phyloP scores from a whole-genome alignment of 2,797 vertebrate genomes.

The Cyclura pinguis region DNA sequence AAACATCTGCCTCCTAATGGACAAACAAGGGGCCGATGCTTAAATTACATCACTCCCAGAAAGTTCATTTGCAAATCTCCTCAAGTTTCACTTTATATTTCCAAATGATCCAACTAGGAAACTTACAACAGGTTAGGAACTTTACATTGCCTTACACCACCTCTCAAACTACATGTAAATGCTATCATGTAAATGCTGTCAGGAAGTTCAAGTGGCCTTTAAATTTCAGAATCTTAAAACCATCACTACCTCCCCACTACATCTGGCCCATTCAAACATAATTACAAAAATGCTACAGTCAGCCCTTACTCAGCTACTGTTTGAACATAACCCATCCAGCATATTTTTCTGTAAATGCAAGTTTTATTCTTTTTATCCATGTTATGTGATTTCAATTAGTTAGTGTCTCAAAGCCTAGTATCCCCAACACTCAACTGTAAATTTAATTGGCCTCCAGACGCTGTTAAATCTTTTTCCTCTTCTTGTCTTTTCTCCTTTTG shows the following conservation, averaged over 20 bases:
- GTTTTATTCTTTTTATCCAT: not conserved
- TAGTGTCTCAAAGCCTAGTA: not conserved
- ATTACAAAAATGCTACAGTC: constrained; percentile 13
- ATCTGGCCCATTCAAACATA: constrained; percentile 47
- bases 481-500: not conserved
- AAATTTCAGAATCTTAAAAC: constrained; percentile 27
- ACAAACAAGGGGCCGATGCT: constrained; percentile 10
- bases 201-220: constrained; percentile 2
- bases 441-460: constrained; percentile 2
- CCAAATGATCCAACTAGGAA: not conserved
- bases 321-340: constrained; percentile 20
- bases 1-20: constrained; percentile 71
- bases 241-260: not conserved
- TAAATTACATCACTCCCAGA: constrained; percentile 33
- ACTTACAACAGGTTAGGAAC: not conserved
- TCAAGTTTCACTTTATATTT: constrained; percentile 3
- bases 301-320: constrained; percentile 44
- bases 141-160: not conserved
- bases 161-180: constrained; percentile 13
- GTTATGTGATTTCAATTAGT: not conserved
- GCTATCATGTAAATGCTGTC: constrained; percentile 33
- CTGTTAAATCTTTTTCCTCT: not conserved
- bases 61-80: not conserved
- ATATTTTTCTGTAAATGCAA: not conserved
- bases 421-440: constrained; percentile 30